Conservation (phyloP, 92 coral and sea anemone species). For the Porites divaricata region DNA sequence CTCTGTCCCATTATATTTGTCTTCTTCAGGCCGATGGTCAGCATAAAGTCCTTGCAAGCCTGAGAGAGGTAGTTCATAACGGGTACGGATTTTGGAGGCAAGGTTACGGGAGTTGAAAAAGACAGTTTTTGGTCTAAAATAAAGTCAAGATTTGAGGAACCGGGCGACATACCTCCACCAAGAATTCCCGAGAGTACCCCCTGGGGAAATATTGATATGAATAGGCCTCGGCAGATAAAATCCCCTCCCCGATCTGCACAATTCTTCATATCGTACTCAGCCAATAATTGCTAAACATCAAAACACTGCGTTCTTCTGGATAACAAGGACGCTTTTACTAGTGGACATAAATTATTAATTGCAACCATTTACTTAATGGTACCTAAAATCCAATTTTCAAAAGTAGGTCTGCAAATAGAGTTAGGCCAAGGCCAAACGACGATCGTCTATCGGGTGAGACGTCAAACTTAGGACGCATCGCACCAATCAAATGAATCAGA, state of each 20-base stretch:
- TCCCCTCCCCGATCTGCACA: no score
- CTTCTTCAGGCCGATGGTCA: constrained; percentile 30
- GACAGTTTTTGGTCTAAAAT: no score
- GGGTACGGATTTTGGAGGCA: no score
- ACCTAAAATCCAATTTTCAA: not conserved
- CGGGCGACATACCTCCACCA: no score
- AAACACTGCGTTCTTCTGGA: not conserved
- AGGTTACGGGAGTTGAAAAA: no score
- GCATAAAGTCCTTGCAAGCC: constrained; percentile 25
- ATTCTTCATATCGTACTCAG: no score
- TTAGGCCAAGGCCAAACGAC: not conserved
- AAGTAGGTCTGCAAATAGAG: not conserved
- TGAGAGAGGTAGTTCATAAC: constrained; percentile 21
- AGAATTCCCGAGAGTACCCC: no score
- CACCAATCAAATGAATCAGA: no score
- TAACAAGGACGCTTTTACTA: not conserved
- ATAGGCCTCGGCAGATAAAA: no score
- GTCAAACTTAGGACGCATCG: no score
- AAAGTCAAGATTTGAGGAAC: no score
- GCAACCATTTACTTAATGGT: not conserved
- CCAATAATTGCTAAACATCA: not conserved
- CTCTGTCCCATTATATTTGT: constrained; percentile 22
- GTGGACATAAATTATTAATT: constrained; percentile 5
- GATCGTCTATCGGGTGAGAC: not conserved
- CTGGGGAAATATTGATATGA: no score